Percentiles rank a stretch among this genome's conserved stretches.
Conservation (phyloP, 2,113 vertebrate genomes). For the Bucco capensis region DNA sequence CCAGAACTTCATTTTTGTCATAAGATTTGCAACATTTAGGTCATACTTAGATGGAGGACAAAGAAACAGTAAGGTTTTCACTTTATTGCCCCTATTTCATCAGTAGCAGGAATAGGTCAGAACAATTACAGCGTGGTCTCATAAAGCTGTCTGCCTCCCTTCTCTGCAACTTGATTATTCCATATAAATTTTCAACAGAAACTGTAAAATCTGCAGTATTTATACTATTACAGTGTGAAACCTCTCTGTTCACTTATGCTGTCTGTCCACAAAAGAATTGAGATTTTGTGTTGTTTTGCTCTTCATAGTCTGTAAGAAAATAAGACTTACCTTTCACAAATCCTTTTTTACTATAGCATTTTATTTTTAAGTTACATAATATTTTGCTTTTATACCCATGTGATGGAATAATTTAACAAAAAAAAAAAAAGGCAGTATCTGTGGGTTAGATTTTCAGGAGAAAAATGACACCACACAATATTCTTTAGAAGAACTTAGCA, state of each 20-base stretch:
- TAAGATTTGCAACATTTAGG: background rate
- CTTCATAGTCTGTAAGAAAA: background rate
- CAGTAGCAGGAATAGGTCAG: constrained; percentile 1
- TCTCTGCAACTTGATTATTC: background rate
- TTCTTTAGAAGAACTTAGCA: constrained; percentile 10
- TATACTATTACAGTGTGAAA: background rate
- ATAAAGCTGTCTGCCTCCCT: constrained; percentile 23
- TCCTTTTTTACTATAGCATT: background rate
- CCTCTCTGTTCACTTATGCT: background rate
- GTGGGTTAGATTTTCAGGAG: background rate
- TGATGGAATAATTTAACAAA: background rate
- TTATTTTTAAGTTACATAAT: background rate
- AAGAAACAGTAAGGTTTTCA: constrained; percentile 16
- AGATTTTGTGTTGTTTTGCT: background rate
- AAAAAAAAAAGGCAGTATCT: background rate
- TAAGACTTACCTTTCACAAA: background rate
- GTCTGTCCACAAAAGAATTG: background rate
- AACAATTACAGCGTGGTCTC: background rate
- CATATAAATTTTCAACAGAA: constrained; percentile 7
- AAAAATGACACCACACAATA: background rate
- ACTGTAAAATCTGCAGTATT: constrained; percentile 16
- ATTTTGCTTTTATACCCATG: background rate
- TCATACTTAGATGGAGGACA: background rate
- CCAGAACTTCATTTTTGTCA: background rate
- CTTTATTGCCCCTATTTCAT: constrained; percentile 3